These are phyloP conservation scores for Drosophila mayaguana DNA, from an alignment of 2,888 invertebrate species.

Conservation along the genomic window DNA sequence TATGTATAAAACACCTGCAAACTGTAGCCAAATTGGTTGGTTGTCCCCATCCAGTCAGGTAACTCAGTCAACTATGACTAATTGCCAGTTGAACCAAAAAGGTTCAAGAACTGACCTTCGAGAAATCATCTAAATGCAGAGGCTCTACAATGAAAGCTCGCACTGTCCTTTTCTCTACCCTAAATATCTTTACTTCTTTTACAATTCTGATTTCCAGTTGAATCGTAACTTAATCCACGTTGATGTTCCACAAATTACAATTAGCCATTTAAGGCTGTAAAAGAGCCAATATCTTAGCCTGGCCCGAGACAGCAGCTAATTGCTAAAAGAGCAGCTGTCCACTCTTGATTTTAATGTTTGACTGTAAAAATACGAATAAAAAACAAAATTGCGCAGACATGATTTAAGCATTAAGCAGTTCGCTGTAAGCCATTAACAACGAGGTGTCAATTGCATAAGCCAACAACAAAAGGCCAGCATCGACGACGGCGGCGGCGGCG, in stretches of 20 bases:
- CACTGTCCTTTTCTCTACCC: background rate
- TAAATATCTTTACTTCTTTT: background rate
- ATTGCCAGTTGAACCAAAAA: slow-evolving; percentile 3
- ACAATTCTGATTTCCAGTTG: background rate
- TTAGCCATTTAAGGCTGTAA: slow-evolving; percentile 54
- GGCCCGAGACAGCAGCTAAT: slow-evolving; percentile 14
- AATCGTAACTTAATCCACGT: background rate
- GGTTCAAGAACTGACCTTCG: slow-evolving; percentile 5
- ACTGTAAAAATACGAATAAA: background rate
- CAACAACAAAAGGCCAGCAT: slow-evolving; percentile 51
- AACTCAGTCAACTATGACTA: slow-evolving; percentile 9
- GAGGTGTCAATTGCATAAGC: slow-evolving; percentile 74
- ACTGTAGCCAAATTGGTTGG: slow-evolving; percentile 7
- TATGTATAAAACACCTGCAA: slow-evolving; percentile 39
- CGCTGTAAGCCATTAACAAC: slow-evolving; percentile 64
- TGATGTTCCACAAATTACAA: slow-evolving; percentile 45
- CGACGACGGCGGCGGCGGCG: background rate
- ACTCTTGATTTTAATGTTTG: slow-evolving; percentile 22
- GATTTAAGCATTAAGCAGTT: slow-evolving; percentile 64
- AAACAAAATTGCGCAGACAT: slow-evolving; percentile 49
- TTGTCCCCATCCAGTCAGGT: background rate
- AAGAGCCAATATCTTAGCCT: background rate
- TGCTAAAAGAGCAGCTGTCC: slow-evolving; percentile 10
- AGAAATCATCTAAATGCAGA: background rate
- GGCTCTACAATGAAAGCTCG: background rate